phyloP scores from a whole-genome alignment of 2,797 vertebrate genomes.

The Bryconaethiops microstoma region DNA sequence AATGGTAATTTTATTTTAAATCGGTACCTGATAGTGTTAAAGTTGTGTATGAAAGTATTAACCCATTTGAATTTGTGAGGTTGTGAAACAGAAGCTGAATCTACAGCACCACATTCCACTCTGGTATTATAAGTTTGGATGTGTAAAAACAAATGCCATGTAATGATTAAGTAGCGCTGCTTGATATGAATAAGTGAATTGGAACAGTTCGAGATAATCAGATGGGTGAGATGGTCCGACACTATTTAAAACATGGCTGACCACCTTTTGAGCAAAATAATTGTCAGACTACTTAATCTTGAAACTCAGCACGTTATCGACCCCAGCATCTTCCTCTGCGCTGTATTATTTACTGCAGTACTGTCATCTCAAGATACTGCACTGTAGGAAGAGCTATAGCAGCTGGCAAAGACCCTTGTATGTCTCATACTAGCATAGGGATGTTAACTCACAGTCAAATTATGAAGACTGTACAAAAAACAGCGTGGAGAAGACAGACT shows the following conservation, averaged over 20 bases:
- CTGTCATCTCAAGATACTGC: not conserved
- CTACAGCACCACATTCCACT: not conserved
- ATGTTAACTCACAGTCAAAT: not conserved
- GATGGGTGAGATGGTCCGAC: not conserved
- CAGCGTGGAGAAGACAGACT: not conserved
- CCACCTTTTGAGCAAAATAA: conserved; percentile 3
- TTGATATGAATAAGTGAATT: not conserved
- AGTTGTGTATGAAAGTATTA: too few species aligned
- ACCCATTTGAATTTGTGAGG: too few species aligned
- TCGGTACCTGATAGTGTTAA: too few species aligned
- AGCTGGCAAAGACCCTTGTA: not conserved
- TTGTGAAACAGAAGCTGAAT: too few species aligned
- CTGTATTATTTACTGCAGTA: conserved; percentile 9
- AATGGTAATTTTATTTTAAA: too few species aligned
- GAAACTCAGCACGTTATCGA: not conserved
- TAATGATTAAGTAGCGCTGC: not conserved
- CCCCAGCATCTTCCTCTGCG: conserved; percentile 1
- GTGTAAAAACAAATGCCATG: not conserved
- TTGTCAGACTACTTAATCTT: not conserved
- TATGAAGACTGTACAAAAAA: not conserved
- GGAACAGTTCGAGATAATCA: not conserved
- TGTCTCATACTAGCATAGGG: not conserved
- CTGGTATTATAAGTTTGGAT: not conserved
- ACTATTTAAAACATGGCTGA: not conserved
- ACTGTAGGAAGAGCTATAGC: conserved; percentile 1